Evolutionary conservation across 2,113 vertebrate species (phyloP).

Genomic region (Pyrgilauda ruficollis): DNA sequence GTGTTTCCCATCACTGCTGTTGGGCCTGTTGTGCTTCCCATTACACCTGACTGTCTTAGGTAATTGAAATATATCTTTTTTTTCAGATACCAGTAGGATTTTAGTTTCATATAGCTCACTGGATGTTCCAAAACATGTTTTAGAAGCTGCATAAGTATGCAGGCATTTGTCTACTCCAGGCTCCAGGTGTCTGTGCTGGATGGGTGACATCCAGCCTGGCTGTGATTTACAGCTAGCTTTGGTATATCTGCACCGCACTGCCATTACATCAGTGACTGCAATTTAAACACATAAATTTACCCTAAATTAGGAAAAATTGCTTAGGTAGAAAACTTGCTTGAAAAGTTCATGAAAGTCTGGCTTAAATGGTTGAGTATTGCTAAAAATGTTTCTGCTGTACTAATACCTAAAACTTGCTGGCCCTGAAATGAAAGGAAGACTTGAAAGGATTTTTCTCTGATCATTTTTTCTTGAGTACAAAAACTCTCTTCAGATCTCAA

Average conservation of each 20-base stretch:
- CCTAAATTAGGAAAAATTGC: not conserved
- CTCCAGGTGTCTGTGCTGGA: not conserved
- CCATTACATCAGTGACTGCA: not conserved
- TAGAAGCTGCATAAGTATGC: not conserved
- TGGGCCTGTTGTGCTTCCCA: not conserved
- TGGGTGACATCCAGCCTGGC: not conserved
- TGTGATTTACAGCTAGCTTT: not conserved
- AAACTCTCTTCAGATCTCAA: not conserved
- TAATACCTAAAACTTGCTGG: not conserved
- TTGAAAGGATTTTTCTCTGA: not conserved
- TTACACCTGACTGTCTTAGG: not conserved
- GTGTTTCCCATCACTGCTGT: not conserved
- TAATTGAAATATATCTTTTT: not conserved
- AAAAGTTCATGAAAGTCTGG: not conserved
- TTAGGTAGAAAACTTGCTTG: not conserved
- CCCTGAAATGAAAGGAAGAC: not conserved
- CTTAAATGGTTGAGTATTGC: not conserved
- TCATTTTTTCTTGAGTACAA: not conserved
- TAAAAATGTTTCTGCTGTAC: not conserved
- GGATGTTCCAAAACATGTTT: not conserved
- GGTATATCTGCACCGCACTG: not conserved
- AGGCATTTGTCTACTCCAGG: not conserved
- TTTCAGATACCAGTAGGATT: not conserved
- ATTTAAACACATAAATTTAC: not conserved
- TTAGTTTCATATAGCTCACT: not conserved